These are phyloP conservation scores for Vulpes ferrilata DNA, from an alignment of 2,113 vertebrate genomes.

Conservation along the genomic window DNA sequence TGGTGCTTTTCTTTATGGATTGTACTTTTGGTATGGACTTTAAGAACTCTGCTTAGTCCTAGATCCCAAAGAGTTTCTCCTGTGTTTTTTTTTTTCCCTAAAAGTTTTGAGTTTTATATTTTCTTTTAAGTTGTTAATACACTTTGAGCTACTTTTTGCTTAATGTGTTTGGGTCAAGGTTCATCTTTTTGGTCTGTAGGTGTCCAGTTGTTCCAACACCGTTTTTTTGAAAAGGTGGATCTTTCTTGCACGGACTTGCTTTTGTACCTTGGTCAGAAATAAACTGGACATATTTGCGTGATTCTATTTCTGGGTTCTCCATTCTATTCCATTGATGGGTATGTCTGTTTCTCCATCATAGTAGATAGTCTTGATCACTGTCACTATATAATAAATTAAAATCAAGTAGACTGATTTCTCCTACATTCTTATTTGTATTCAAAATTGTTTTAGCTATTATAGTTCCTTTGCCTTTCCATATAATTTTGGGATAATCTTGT, in stretches of 20 bases:
- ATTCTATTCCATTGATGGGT: not conserved
- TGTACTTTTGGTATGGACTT: not conserved
- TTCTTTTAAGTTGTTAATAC: not conserved
- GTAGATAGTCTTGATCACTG: not conserved
- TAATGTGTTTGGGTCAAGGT: not conserved
- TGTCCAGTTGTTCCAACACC: not conserved
- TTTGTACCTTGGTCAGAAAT: not conserved
- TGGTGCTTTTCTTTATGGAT: not conserved
- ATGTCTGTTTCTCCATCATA: not conserved
- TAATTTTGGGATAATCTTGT: constrained; percentile 33
- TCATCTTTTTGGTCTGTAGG: not conserved
- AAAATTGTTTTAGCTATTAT: not conserved
- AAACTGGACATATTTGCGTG: not conserved
- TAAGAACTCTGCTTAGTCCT: not conserved
- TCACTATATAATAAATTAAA: not conserved
- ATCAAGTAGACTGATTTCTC: not conserved
- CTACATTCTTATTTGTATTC: not conserved
- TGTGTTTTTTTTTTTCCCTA: not conserved
- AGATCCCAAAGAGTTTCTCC: not conserved
- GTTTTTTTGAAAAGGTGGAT: not conserved
- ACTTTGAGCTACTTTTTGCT: constrained; percentile 10
- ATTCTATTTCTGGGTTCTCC: not conserved
- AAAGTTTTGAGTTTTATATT: not conserved
- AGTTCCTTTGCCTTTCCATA: not conserved
- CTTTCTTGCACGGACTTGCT: not conserved